phyloP scores from a whole-genome alignment of 2,888 invertebrate species.

The Poecilus cupreus region DNA sequence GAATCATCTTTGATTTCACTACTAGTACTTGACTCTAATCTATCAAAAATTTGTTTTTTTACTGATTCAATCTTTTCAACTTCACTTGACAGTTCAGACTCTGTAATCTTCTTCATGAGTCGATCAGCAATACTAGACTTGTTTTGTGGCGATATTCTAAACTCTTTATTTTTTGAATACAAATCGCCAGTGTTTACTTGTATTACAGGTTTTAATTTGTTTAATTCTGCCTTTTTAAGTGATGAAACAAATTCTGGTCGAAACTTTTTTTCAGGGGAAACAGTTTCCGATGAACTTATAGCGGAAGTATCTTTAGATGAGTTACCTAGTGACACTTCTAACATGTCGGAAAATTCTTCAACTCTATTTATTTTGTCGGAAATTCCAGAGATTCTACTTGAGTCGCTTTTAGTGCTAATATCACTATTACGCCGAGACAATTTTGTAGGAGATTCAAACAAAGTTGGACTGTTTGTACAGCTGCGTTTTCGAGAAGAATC shows the following conservation, averaged over 20 bases:
- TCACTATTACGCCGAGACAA: constrained; percentile 67
- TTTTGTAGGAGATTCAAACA: constrained; percentile 60
- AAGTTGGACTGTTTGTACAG: constrained; percentile 56
- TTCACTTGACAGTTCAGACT: constrained; percentile 57
- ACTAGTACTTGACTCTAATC: constrained; percentile 31
- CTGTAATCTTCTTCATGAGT: constrained; percentile 68
- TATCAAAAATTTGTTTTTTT: constrained; percentile 55
- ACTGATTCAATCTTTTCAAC: constrained; percentile 45
- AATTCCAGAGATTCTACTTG: constrained; percentile 64
- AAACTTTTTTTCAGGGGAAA: constrained; percentile 54
- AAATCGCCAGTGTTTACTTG: constrained; percentile 67
- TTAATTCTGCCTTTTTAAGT: constrained; percentile 52
- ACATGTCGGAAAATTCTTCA: constrained; percentile 67
- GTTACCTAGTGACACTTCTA: constrained; percentile 67
- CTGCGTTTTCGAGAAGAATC: constrained; percentile 45
- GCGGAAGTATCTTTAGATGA: constrained; percentile 61
- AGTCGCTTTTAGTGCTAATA: constrained; percentile 66
- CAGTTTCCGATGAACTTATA: constrained; percentile 63
- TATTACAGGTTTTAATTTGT: constrained; percentile 64
- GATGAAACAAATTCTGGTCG: constrained; percentile 35
- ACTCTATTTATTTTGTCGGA: constrained; percentile 68
- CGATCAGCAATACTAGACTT: constrained; percentile 69
- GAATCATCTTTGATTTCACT: not conserved
- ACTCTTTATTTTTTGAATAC: constrained; percentile 57
- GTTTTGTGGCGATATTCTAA: constrained; percentile 64